Evolutionary conservation across 2,888 invertebrate species (phyloP), one percentile per base, ranked within the genome.

Genomic region (Melieria crassipennis): DNA sequence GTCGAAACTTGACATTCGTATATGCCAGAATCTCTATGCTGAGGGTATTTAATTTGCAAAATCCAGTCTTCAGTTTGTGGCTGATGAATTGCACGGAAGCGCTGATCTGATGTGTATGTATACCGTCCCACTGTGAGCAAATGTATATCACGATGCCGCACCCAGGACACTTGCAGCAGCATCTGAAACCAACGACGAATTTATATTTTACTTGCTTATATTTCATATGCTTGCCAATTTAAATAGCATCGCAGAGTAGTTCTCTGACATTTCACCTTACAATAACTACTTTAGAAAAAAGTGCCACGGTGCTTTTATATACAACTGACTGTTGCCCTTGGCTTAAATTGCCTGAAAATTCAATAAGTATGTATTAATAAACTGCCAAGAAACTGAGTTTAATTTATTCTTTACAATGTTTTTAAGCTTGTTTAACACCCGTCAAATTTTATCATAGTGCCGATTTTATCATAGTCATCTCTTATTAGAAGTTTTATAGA

Each of bases 1-100:
- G 96, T 96, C 79, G 95, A 95, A 84, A 97, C 94, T 89, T 97
- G 97, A 87, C 96, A 97, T 88, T 97, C 96, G 88, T 97, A 97
- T 80, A 95, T 92, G 73, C 96, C 96, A 3, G 87, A 87, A 73
- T 97, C 96, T 78, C 95, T 90, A 85, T 95, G 93, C 85, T 96
- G 96, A 1, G 96, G 94, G 85, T 95, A 96, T 87, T 96, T 95
- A 87, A 97, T 95, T 89, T 94, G 94, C 79, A 97, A 90, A 75
- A 93, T 94, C 95, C 96, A 96, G 88, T 96, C 96, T 87, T 96
- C 96, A 74, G 94, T 92, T 81, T 94, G 93, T 57, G 92, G 92
- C 78, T 92, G 91, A 86, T 96, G 95, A 80, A 95, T 93, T 66
- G 95, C 94, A 73, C 94, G 89, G 89, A 96, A 96, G 80, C 96